phyloP scores from a whole-genome alignment of 2,888 invertebrate species.

The Drosophila koepferae region DNA sequence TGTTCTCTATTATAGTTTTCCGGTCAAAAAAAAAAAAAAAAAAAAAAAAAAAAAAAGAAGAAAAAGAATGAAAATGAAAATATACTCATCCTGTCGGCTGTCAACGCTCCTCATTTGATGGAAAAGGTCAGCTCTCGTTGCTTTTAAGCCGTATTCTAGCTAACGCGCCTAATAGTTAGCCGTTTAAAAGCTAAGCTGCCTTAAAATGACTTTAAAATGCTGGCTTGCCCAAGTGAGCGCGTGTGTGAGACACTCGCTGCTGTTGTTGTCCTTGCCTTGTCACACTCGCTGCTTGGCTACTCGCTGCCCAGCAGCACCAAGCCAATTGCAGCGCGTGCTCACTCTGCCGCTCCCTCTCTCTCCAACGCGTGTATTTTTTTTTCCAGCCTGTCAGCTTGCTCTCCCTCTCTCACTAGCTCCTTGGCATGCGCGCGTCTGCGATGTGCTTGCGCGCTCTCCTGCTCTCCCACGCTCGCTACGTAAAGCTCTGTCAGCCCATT shows the following conservation, averaged over 20 bases:
- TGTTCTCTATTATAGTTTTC: conserved; percentile 22
- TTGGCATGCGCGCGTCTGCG: conserved; percentile 24
- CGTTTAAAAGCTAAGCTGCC: conserved; percentile 28
- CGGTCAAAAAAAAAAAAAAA: conserved; percentile 17
- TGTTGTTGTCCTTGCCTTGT: conserved; percentile 48
- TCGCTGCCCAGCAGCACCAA: conserved; percentile 23
- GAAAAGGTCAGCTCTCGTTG: conserved; percentile 34
- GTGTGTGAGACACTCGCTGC: conserved; percentile 27
- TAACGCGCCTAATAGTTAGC: conserved; percentile 19
- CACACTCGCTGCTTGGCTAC: conserved; percentile 31
- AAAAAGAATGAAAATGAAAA: neutral
- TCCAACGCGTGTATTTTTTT: conserved; percentile 21
- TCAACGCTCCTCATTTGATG: conserved; percentile 25
- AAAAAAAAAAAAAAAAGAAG: neutral
- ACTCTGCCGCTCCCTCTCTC: conserved; percentile 1
- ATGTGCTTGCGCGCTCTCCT: conserved; percentile 23
- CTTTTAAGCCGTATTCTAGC: conserved; percentile 12
- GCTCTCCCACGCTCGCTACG: conserved; percentile 6
- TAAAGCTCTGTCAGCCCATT: conserved; percentile 49
- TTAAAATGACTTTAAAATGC: conserved; percentile 41
- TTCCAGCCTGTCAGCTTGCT: conserved; percentile 19
- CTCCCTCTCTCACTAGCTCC: conserved; percentile 18
- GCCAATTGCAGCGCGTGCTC: conserved; percentile 37
- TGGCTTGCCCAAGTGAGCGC: neutral
- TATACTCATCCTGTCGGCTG: conserved; percentile 18